phyloP scores from a whole-genome alignment of 1,140 invertebrate genomes.

The Lerema accius region DNA sequence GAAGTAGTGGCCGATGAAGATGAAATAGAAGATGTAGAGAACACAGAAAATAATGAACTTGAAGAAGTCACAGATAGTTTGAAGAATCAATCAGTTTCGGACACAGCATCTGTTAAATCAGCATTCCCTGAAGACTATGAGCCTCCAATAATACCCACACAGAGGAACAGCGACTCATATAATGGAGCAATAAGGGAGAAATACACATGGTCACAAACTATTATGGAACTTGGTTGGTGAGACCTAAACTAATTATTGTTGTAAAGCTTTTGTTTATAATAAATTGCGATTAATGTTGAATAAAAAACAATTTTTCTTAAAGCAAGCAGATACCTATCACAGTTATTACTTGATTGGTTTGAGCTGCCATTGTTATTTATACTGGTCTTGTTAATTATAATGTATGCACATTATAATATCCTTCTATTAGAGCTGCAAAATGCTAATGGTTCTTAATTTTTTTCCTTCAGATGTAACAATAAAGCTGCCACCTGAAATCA shows the following conservation, averaged over 20 bases:
- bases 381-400: no score
- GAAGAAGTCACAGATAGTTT: constrained; percentile 20
- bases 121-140: constrained; percentile 54
- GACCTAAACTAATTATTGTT: not conserved
- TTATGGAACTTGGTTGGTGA: constrained; percentile 86
- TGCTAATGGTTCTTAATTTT: not conserved
- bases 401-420: no score
- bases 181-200: constrained; percentile 90
- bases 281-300: no score
- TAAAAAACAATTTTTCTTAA: no score
- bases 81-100: constrained; percentile 23
- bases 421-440: not conserved
- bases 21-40: constrained; percentile 37
- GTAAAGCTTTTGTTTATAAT: no score
- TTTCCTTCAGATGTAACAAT: constrained; percentile 85
- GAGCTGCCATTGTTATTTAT: no score
- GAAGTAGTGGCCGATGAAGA: constrained; percentile 73
- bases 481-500: constrained; percentile 84
- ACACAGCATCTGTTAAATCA: constrained; percentile 12
- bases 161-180: constrained; percentile 85
- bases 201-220: constrained; percentile 93
- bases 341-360: no score
- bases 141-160: constrained; percentile 65
- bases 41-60: not conserved
- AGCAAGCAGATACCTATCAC: no score